Evolutionary conservation across 2,888 invertebrate genomes (phyloP), one percentile per base, ranked within the genome.

Genomic region (Hypolimnas misippus): DNA sequence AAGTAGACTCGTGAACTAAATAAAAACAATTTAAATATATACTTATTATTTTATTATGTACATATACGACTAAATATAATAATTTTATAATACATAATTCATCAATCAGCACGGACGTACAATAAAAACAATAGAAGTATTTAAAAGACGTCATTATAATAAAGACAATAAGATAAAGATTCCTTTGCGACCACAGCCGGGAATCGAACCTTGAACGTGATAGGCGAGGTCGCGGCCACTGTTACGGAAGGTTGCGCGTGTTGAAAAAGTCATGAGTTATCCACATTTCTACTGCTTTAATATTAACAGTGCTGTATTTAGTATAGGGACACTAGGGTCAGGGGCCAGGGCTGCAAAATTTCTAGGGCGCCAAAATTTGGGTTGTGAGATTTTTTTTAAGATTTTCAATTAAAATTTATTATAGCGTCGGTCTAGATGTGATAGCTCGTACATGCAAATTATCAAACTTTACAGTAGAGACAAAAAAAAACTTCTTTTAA

Each of bases 191-290:
- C 12, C 6, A 31, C 40, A 44, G 29, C 40, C 59, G 51, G 74
- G 78, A 79, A 69, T 76, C 77, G 74, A 84, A 86, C 89, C 89
- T 89, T 90, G 89, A 88, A 83, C 86, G 83, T 86, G 88, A 81
- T 82, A 83, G 76, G 74, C 88, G 83, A 89, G 89, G 89, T 76
- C 87, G 77, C 55, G 60, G 57, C 31, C 72, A 74, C 66, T 73
- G 74, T 74, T 73, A 74, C 77, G 76, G 87, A 87, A 89, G 87
- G 87, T 85, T 83, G 81, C 69, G 70, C 59, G 53, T 60, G 66
- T 50, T 57, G 33, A 62, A 62, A 56, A 58, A 38, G 29, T 33
- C 51, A 52, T 25, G 33, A 31, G 46, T 49, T 21, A 57, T 40
- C 49, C 38, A 25, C 38, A 40, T 52, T 25, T 29, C 21, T 50